Evolutionary conservation across 2,888 invertebrate genomes (phyloP).

Genomic region (Cosmopolites sordidus): DNA sequence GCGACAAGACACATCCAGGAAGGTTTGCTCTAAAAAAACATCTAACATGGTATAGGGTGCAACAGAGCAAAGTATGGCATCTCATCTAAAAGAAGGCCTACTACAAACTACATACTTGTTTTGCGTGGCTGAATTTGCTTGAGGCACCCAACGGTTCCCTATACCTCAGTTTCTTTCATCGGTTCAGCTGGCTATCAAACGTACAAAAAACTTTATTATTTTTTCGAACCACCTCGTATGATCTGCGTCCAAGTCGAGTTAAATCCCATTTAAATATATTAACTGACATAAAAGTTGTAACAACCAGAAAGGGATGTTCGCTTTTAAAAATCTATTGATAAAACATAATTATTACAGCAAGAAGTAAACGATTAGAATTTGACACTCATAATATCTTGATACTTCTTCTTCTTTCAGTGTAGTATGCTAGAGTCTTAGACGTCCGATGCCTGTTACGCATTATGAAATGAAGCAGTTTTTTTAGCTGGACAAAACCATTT

Average conservation of each 20-base stretch:
- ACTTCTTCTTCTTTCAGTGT: no score
- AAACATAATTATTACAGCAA: no score
- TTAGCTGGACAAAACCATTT: no score
- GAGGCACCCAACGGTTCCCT: slow-evolving; percentile 55
- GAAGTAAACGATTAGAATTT: no score
- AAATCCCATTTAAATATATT: background rate
- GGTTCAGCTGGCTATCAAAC: slow-evolving; percentile 69
- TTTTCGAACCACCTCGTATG: background rate
- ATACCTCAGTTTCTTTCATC: slow-evolving; percentile 73
- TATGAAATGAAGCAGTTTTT: no score
- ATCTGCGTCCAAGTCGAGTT: background rate
- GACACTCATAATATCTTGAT: no score
- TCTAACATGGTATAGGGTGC: slow-evolving; percentile 35
- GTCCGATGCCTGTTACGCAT: no score
- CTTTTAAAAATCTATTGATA: no score
- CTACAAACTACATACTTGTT: slow-evolving; percentile 59
- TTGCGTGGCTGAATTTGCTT: slow-evolving; percentile 57
- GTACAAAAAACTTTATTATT: slow-evolving; percentile 41
- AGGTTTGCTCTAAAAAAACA: slow-evolving; percentile 42
- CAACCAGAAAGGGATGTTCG: no score
- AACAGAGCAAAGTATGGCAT: slow-evolving; percentile 43
- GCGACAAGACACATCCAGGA: slow-evolving; percentile 43
- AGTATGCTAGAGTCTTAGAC: no score
- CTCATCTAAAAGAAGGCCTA: slow-evolving; percentile 47
- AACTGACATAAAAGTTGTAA: no score